Base-by-base conservation (phyloP, 2,113 vertebrate genomes). In the Rutilus rutilus region DNA sequence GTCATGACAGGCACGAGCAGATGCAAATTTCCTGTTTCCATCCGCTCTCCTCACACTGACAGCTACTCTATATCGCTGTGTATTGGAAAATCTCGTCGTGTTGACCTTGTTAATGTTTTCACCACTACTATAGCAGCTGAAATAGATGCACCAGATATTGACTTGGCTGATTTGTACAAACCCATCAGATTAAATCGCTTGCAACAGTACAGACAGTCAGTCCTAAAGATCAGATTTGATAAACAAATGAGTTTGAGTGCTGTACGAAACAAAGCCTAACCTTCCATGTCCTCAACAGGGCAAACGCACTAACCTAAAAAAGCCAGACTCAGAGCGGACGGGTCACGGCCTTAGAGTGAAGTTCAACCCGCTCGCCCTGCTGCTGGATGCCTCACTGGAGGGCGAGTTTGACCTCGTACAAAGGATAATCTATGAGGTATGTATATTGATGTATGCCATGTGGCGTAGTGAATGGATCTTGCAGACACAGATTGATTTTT, bases 391-490 rank as follows among this genome's bases (percentile, higher is more conserved):
- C 3, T 98, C 98, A 1, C 90, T 99, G 88, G 98, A 99, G 88
- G 98, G 98, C 42, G 98, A 99, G 92, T 99, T 99, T 80, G 98
- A 99, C 91, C 93, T 99, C 39, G 98, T 99, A 54, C 98, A 99
- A 89, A 95, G 98, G 91, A 96, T 99, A 89, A 99, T 99, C 87
- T 99, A 99, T 4, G 98, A 99, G 97, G 98, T 99, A 14, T 4
- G 57, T n/a, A 42, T 54, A 69, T 7, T 54, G 10, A n/a, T 57
- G 19, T 42, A 36, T 59, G 11, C 15, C 19, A 17, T 65, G 60
- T 82, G 25, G 11, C 1, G 17, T 36, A 69, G 21, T 33, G 47
- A 25, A 69, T 11, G 11, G 19, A n/a, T 30, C 15, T 54, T 50
- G 36, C 11, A 11, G 2, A 57, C 19, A 9, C 2, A 11, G 25